phyloP scores from a whole-genome alignment of 2,113 vertebrate genomes.

The Anarhynchus alexandrinus region DNA sequence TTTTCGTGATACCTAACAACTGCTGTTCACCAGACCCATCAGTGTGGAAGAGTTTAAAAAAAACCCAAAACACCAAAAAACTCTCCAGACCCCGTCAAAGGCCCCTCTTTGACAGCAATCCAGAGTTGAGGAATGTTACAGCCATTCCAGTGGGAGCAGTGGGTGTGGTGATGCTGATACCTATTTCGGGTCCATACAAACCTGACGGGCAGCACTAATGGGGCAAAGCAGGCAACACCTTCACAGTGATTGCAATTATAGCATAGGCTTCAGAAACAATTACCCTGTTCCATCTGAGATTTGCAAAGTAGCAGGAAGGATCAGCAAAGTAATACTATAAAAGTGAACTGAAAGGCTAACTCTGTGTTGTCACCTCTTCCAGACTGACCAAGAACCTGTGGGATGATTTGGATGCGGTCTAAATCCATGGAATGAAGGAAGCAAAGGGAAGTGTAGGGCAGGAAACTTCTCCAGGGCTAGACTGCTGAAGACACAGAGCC shows the following conservation, averaged over 20 bases:
- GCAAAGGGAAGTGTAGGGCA: background rate
- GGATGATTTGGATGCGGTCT: background rate
- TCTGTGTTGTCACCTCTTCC: background rate
- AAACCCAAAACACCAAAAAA: background rate
- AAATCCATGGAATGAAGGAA: background rate
- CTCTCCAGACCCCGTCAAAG: background rate
- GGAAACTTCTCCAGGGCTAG: background rate
- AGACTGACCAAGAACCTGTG: background rate
- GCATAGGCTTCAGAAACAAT: background rate
- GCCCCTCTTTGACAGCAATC: background rate
- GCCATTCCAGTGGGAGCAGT: background rate
- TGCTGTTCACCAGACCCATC: background rate
- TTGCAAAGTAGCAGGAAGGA: background rate
- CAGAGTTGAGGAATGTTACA: background rate
- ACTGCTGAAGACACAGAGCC: background rate
- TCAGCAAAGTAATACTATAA: background rate
- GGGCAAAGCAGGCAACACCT: background rate
- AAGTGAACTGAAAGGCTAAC: background rate
- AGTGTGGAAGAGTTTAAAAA: background rate
- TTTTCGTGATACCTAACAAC: background rate
- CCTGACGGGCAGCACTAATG: background rate
- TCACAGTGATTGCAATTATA: constrained; percentile 23
- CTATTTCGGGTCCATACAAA: background rate
- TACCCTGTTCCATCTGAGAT: constrained; percentile 14
- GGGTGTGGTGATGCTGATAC: background rate